A percentile compares a stretch with the other conserved stretches of the same genome.
phyloP scores from a whole-genome alignment of 1,140 invertebrate genomes.

The Caenorhabditis brenneri region DNA sequence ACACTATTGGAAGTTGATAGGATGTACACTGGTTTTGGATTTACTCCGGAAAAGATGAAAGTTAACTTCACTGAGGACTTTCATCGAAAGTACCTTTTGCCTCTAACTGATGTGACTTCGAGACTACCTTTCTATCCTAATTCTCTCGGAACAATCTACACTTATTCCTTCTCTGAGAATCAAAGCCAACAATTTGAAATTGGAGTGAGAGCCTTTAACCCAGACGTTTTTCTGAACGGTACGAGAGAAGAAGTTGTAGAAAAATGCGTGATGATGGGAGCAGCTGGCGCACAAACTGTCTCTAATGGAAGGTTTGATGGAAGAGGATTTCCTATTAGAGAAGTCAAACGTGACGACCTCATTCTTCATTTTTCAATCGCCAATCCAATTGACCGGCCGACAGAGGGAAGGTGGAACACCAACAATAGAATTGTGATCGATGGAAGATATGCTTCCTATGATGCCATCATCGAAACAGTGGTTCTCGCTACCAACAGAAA shows the following conservation, averaged over 20 bases:
- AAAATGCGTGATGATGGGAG: background rate
- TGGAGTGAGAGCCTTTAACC: background rate
- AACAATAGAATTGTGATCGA: background rate
- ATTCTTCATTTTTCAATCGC: background rate
- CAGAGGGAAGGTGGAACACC: background rate
- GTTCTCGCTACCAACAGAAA: background rate
- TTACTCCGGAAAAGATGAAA: background rate
- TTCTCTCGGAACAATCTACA: background rate
- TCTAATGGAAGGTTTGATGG: background rate
- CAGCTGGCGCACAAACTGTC: background rate
- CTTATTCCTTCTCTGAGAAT: background rate
- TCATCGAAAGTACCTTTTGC: background rate
- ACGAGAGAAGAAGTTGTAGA: background rate
- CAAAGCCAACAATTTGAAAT: background rate
- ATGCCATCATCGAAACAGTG: background rate
- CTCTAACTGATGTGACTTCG: background rate
- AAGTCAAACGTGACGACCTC: background rate
- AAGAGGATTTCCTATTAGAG: background rate
- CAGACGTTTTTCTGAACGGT: too few species aligned
- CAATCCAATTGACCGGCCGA: background rate
- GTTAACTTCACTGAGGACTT: conserved; percentile 2
- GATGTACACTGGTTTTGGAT: background rate
- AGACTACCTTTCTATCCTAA: background rate
- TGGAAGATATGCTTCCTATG: background rate
- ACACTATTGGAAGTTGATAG: background rate